Evolutionary conservation across 2,888 invertebrate species (phyloP), one percentile per base, ranked within the genome.

Genomic region (Drosophila lutescens): DNA sequence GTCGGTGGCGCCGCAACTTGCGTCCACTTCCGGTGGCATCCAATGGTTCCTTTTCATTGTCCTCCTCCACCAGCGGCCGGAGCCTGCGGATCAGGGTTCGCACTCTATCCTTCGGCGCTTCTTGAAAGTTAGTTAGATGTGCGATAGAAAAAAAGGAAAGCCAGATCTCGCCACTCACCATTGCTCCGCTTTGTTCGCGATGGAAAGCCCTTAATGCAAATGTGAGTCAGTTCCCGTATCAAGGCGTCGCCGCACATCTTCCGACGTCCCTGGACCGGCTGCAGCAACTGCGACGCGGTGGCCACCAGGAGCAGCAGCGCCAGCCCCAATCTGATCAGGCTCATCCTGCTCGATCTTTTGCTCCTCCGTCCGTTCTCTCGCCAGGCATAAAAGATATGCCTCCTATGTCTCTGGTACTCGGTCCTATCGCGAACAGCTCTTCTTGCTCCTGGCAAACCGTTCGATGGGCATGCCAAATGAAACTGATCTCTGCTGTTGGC

Each of bases 391-490:
- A 60, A 30, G 46, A 36, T 15, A 38, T 30, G 61, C 61, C 38
- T 30, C 32, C 47, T 7, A 6, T 60, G 2, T 32, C 38, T 17
- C 20, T 65, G 43, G 36, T 41, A 23, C 46, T 62, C 32, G 41
- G 12, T 20, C 26, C 55, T 51, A 38, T 62, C 55, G 69, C 63
- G 49, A 47, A 50, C 40, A 10, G 32, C 32, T 41, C 41, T 5
- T 26, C 46, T 8, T n/a, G 36, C 60, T 74, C 17, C 30, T 55
- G 30, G 60, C 30, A 57, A 70, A 57, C 50, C 72, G 69, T 62
- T 82, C 80, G 58, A 26, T 73, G 78, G 80, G 83, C 83, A 86
- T 88, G 63, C 76, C 88, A 75, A 87, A 79, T 86, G 81, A 76
- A 73, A 82, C 87, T 81, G 85, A 86, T 55, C 58, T 56, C 7